phyloP scores from a whole-genome alignment of 2,888 invertebrate species.

The Clepsis dumicolana region DNA sequence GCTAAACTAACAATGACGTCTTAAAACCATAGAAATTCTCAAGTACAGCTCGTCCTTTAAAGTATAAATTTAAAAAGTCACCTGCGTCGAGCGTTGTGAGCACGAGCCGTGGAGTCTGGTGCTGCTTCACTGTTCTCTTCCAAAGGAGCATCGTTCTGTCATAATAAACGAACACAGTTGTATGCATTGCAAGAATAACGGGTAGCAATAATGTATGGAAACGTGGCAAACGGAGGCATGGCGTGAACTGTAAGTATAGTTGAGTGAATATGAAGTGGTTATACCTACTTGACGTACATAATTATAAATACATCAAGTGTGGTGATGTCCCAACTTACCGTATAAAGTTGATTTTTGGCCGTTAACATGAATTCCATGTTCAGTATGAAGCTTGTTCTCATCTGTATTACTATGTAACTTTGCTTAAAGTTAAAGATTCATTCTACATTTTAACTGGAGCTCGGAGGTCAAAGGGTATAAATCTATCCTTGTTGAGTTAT shows the following conservation, averaged over 20 bases:
- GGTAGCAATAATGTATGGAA: neutral
- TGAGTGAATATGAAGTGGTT: too few species aligned
- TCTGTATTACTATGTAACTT: neutral
- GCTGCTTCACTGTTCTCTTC: slow-evolving; percentile 56
- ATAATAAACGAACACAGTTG: neutral
- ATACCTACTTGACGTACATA: too few species aligned
- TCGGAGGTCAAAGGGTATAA: neutral
- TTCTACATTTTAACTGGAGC: neutral
- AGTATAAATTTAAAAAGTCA: slow-evolving; percentile 5
- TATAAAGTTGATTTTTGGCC: too few species aligned
- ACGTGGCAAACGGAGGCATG: neutral
- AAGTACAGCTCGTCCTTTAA: neutral
- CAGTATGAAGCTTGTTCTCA: neutral
- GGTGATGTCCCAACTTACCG: too few species aligned
- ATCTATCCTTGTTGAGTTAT: too few species aligned
- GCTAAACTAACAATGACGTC: too few species aligned
- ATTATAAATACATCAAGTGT: too few species aligned
- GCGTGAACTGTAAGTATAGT: too few species aligned
- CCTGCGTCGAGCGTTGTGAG: slow-evolving; percentile 56
- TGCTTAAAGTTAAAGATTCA: neutral
- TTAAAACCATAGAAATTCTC: too few species aligned
- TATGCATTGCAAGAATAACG: neutral
- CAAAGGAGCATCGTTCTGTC: slow-evolving; percentile 53
- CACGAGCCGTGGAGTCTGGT: slow-evolving; percentile 47
- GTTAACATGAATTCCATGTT: neutral